Evolutionary conservation across 2,797 vertebrate species (phyloP).

Genomic region (Acanthis flammea): DNA sequence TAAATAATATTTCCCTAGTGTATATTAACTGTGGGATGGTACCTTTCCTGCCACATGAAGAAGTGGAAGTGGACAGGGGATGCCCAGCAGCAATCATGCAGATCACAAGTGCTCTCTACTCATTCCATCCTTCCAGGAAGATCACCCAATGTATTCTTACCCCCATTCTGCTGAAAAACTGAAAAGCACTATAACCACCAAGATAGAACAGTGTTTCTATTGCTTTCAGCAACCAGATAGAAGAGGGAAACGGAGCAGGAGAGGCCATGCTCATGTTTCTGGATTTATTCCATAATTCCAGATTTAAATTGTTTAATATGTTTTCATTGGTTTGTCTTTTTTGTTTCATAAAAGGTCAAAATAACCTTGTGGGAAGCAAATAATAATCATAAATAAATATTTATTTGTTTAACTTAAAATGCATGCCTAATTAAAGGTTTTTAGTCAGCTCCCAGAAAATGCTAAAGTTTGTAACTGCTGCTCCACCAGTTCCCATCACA

Average conservation of each 20-base stretch:
- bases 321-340: background rate
- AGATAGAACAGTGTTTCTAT: background rate
- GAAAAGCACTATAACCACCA: background rate
- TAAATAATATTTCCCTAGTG: background rate
- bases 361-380: background rate
- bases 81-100: background rate
- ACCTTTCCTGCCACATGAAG: background rate
- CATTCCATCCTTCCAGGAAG: background rate
- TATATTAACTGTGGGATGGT: background rate
- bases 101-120: background rate
- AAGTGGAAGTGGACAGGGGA: background rate
- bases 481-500: conserved; percentile 10
- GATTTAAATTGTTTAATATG: background rate
- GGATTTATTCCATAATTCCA: background rate
- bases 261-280: background rate
- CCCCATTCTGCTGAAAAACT: background rate
- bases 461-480: background rate
- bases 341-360: background rate
- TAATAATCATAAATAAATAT: conserved; percentile 13
- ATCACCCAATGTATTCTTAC: fast-evolving
- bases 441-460: background rate
- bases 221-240: background rate
- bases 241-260: background rate
- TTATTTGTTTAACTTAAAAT: background rate
- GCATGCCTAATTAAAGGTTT: background rate